These are phyloP conservation scores for Beris chalybata DNA, from an alignment of 2,888 invertebrate species.

Conservation along the genomic window DNA sequence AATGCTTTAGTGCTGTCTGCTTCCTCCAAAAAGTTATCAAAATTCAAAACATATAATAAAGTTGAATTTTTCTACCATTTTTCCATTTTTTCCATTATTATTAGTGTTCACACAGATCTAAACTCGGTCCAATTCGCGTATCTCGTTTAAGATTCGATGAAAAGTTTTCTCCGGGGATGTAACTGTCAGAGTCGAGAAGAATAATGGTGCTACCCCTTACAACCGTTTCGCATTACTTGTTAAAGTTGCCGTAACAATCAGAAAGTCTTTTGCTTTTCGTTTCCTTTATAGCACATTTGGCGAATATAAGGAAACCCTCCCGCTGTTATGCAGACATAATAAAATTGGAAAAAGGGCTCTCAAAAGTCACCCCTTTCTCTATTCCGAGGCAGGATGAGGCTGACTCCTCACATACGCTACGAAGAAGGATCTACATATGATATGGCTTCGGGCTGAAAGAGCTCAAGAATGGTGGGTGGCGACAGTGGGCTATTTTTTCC, in stretches of 20 bases:
- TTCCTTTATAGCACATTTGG: constrained; percentile 32
- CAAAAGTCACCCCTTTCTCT: constrained; percentile 34
- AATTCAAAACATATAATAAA: too few species aligned
- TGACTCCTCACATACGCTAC: not conserved
- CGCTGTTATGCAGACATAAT: constrained; percentile 36
- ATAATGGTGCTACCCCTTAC: constrained; percentile 12
- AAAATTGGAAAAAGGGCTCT: constrained; percentile 33
- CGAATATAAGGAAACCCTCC: constrained; percentile 28
- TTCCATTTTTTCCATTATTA: too few species aligned
- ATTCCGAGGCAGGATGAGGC: not conserved
- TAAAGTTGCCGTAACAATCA: constrained; percentile 31
- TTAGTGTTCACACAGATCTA: too few species aligned
- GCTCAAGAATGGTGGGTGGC: constrained; percentile 9
- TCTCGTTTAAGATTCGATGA: constrained; percentile 9
- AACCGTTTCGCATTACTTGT: constrained; percentile 19
- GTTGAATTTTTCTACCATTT: too few species aligned
- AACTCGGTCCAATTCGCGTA: too few species aligned
- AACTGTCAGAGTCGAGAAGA: constrained; percentile 9
- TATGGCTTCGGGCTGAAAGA: constrained; percentile 2
- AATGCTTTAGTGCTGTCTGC: too few species aligned
- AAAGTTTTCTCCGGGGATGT: constrained; percentile 22
- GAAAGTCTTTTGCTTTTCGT: constrained; percentile 34
- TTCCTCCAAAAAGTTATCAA: too few species aligned
- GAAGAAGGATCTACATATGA: constrained; percentile 22
- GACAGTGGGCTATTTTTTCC: constrained; percentile 3